A percentile compares a stretch with the other conserved stretches of the same genome.
These are phyloP conservation scores for Sisor rabdophorus DNA, from an alignment of 2,113 vertebrate genomes.

Conservation along the genomic window DNA sequence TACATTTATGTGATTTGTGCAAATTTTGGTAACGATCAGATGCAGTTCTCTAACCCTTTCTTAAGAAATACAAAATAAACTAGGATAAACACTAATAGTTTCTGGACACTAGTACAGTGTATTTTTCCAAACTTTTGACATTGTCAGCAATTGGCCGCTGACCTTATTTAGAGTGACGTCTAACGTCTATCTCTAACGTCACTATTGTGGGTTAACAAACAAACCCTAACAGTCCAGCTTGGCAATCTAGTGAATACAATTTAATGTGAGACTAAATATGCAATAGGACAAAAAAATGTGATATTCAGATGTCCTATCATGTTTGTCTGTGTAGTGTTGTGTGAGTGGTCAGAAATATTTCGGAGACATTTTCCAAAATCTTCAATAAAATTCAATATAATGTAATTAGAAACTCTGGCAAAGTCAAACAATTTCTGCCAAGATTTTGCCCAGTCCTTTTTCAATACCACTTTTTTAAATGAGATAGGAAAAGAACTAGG, in stretches of 20 bases:
- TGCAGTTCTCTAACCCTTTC: conserved; percentile 61
- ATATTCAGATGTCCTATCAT: conserved; percentile 25
- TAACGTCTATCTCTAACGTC: no score
- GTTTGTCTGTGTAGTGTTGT: no score
- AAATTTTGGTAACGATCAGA: conserved; percentile 58
- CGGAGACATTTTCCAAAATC: neutral
- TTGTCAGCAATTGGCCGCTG: no score
- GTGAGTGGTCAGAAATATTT: conserved; percentile 25
- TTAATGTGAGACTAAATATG: no score
- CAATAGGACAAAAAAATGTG: no score
- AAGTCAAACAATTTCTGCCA: neutral
- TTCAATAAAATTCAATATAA: neutral
- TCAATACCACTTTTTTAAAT: conserved; percentile 31
- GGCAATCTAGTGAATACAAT: no score
- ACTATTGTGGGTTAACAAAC: no score
- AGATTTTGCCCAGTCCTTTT: conserved; percentile 8
- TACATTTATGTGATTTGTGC: conserved; percentile 46
- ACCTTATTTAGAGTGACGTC: no score
- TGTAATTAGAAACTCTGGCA: neutral
- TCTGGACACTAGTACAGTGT: conserved; percentile 38
- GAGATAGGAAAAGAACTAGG: conserved; percentile 30
- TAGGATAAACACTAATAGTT: no score
- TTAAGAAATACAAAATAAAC: conserved; percentile 36
- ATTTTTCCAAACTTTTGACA: no score
- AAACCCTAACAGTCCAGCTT: no score